phyloP scores from a whole-genome alignment of 2,888 invertebrate genomes.

The Orchestes rusci region DNA sequence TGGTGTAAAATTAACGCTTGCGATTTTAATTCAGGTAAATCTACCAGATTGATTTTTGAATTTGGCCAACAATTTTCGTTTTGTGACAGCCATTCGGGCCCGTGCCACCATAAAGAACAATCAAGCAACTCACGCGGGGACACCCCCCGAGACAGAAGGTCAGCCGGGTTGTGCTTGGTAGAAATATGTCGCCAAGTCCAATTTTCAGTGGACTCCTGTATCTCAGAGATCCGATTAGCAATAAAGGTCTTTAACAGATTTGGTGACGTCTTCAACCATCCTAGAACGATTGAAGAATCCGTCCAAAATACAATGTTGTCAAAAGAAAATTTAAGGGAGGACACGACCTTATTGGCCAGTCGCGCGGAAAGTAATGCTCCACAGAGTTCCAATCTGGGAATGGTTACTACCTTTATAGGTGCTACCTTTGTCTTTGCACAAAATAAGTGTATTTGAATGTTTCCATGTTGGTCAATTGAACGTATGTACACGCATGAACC shows the following conservation, averaged over 20 bases:
- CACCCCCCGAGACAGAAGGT: conserved; percentile 12
- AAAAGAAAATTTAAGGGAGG: neutral
- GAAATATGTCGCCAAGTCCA: conserved; percentile 10
- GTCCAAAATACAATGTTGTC: conserved; percentile 2
- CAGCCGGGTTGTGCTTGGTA: conserved; percentile 17
- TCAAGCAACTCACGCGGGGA: conserved; percentile 5
- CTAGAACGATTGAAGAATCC: conserved; percentile 19
- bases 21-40: neutral
- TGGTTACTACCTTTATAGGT: conserved; percentile 14
- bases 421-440: conserved; percentile 20
- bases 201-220: conserved; percentile 2
- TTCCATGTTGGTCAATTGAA: neutral
- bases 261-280: conserved; percentile 13
- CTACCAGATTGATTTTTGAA: neutral
- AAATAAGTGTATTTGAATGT: conserved; percentile 5
- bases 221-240: conserved; percentile 13
- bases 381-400: conserved; percentile 22
- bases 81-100: conserved; percentile 6
- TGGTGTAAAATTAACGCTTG: neutral
- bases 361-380: conserved; percentile 16
- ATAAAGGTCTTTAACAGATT: conserved; percentile 13
- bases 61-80: conserved; percentile 1
- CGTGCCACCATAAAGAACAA: conserved; percentile 12
- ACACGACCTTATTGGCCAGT: conserved; percentile 11
- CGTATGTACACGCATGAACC: conserved; percentile 18